Base-by-base conservation (phyloP, 2,888 invertebrate species). In the Cheiracanthium punctorium region DNA sequence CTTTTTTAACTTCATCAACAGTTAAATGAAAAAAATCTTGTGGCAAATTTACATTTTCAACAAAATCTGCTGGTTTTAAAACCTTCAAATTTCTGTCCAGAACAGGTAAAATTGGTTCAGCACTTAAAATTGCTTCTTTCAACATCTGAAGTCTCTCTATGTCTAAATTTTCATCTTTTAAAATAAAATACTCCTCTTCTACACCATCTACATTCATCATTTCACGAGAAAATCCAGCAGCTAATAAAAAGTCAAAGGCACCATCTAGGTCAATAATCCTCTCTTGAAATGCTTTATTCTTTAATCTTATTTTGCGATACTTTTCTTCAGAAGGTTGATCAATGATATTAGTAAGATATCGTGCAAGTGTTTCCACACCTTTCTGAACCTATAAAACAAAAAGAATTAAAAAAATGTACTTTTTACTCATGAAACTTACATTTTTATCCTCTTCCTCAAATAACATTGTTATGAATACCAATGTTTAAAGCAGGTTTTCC, bases 291-390 rank as follows among this genome's bases (percentile, higher is more conserved):
- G 93, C 93, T 93, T 95, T 95, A 92, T 98, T 98, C 1, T 94
- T 94, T 93, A 96, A 94, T 89, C 97, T 93, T 79, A 99, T 98
- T 93, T 96, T 96, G 90, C 95, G 95, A 92, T 95, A 99, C 91
- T 98, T 99, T 86, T 95, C 95, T 90, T 98, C 97, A 0, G 94
- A 93, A 0, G 97, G 97, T 92, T 96, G 94, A 67, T 94, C 94
- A 1, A 96, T 93, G 64, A 99, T 95, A 91, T 99, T 99, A 90
- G 97, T 96, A 89, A 98, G 92, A 93, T 98, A 98, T 91, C 96
- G 97, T 90, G 94, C 94, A 14, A 99, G 91, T 1, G 96, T 97
- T 89, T 97, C 96, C 14, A 97, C 94, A 91, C 98, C 97, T 0
- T 94, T 93, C 69, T 94, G 95, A 17, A 97, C 94, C 95, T 95